phyloP scores from a whole-genome alignment of 2,888 invertebrate genomes.

The Heliconius charithonia region DNA sequence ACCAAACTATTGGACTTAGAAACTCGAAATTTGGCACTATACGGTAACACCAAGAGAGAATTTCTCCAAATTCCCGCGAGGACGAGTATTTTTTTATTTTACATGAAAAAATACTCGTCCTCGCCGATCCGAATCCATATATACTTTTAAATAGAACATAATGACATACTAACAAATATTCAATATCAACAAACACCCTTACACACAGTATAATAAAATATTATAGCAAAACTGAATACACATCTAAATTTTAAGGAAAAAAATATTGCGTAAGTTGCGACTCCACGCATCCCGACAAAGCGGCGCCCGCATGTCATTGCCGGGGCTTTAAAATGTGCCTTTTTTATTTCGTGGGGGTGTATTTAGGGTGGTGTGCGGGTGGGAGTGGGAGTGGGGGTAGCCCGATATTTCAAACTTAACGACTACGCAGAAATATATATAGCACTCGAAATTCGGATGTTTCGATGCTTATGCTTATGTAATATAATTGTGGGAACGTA shows the following conservation, averaged over 20 bases:
- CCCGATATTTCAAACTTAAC: slow-evolving; percentile 83
- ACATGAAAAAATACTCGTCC: no score
- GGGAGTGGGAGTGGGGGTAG: slow-evolving; percentile 1
- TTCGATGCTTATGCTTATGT: slow-evolving; percentile 43
- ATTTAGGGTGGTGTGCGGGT: slow-evolving; percentile 55
- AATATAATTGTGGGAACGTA: slow-evolving; percentile 28
- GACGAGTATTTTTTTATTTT: no score
- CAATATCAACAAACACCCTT: not conserved
- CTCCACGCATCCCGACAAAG: slow-evolving; percentile 57
- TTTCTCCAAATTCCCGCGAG: no score
- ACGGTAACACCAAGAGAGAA: no score
- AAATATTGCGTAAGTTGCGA: slow-evolving; percentile 38
- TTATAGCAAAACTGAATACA: slow-evolving; percentile 7
- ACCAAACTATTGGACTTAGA: no score
- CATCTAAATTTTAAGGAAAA: not conserved
- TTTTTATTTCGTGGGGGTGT: slow-evolving; percentile 73
- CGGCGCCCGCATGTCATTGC: slow-evolving; percentile 82
- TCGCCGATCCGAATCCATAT: not conserved
- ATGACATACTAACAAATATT: not conserved
- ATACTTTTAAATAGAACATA: not conserved
- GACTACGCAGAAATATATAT: slow-evolving; percentile 76
- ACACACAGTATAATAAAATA: not conserved
- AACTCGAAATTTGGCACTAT: no score
- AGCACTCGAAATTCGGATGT: slow-evolving; percentile 71
- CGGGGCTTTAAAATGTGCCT: slow-evolving; percentile 82